Conservation (phyloP, 2,797 vertebrate genomes). For the Tokudaia tokunoshimensis region DNA sequence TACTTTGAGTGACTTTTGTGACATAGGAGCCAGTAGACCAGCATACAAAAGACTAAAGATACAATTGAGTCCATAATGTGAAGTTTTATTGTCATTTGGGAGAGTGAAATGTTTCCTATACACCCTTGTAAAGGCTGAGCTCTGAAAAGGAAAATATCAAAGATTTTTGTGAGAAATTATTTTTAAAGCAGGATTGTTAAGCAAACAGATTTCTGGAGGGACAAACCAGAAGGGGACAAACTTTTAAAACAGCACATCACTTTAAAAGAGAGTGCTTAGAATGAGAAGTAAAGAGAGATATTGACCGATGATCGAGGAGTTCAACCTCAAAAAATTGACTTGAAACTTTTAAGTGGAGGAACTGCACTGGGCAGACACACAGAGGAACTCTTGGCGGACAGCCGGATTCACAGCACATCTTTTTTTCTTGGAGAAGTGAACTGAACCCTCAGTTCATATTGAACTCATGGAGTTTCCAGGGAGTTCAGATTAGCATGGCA, state of each 20-base stretch:
- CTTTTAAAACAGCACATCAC: slow-evolving; percentile 61
- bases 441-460: slow-evolving; percentile 72
- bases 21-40: slow-evolving; percentile 69
- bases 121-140: slow-evolving; percentile 82
- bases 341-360: slow-evolving; percentile 74
- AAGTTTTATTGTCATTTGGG: slow-evolving; percentile 83
- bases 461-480: slow-evolving; percentile 71
- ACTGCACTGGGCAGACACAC: slow-evolving; percentile 49
- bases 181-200: slow-evolving; percentile 87
- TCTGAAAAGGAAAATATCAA: slow-evolving; percentile 85
- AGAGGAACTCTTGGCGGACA: slow-evolving; percentile 28
- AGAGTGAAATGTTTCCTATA: slow-evolving; percentile 86
- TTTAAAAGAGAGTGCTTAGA: slow-evolving; percentile 70
- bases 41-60: slow-evolving; percentile 78
- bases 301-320: slow-evolving; percentile 76
- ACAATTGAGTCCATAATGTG: slow-evolving; percentile 82
- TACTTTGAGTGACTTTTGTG: slow-evolving; percentile 73
- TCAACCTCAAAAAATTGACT: slow-evolving; percentile 79
- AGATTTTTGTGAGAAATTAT: slow-evolving; percentile 84
- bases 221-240: slow-evolving; percentile 65
- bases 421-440: slow-evolving; percentile 61
- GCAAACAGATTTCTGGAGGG: slow-evolving; percentile 82
- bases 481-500: slow-evolving; percentile 74
- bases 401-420: slow-evolving; percentile 63
- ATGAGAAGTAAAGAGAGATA: slow-evolving; percentile 48